These are phyloP conservation scores for Phytoseiulus persimilis DNA, from an alignment of 2,888 invertebrate genomes.

Conservation along the genomic window DNA sequence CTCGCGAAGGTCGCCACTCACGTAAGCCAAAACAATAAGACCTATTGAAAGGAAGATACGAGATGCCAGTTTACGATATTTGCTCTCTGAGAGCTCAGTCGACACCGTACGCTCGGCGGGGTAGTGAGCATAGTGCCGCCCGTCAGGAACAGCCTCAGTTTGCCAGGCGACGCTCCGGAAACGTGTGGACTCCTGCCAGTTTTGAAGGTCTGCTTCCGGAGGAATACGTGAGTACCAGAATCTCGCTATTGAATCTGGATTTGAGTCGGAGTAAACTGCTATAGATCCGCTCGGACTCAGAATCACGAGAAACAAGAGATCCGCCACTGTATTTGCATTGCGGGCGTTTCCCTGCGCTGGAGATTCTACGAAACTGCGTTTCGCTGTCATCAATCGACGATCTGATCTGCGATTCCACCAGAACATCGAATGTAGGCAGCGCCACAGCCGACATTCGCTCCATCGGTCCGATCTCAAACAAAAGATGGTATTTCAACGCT, in stretches of 20 bases:
- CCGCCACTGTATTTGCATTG: too few relatives aligned
- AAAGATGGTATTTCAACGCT: too few relatives aligned
- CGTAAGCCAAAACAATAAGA: background rate
- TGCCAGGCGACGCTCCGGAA: background rate
- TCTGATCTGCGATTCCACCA: too few relatives aligned
- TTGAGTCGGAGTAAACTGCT: background rate
- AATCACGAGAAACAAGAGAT: too few relatives aligned
- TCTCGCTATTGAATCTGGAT: background rate
- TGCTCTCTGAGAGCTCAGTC: background rate
- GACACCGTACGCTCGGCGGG: background rate
- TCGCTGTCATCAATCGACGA: too few relatives aligned
- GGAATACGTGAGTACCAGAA: background rate
- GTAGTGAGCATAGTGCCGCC: background rate
- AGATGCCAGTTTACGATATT: background rate
- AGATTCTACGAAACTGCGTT: too few relatives aligned
- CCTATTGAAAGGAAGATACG: background rate
- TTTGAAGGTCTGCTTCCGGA: too few relatives aligned
- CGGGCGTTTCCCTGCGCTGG: too few relatives aligned
- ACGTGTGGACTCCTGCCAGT: background rate
- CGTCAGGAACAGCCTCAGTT: background rate
- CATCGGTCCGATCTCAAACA: too few relatives aligned
- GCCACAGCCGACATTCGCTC: too few relatives aligned
- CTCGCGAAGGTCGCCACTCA: background rate
- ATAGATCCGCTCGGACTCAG: background rate
- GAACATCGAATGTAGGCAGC: too few relatives aligned